Base-by-base conservation (phyloP, 2,888 invertebrate species). In the Cyaniris semiargus region DNA sequence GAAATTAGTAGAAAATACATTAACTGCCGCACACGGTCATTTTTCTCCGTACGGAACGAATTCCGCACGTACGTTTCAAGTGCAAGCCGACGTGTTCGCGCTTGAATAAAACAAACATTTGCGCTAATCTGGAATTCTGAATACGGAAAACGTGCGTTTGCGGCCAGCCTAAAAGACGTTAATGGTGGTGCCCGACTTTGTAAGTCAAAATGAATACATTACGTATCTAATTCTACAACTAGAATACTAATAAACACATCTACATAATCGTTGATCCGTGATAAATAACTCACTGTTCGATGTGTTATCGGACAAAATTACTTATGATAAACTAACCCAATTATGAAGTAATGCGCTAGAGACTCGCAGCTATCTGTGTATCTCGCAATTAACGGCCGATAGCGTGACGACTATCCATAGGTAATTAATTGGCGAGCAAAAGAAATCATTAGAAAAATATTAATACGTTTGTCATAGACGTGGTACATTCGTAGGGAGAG, bases 341-440 rank as follows among this genome's bases (percentile, higher is more conserved):
- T 74, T 74, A 74, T 74, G 74, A 53, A 74, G 23, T 38, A 74
- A 74, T 27, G 44, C 70, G 70, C 70, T 31, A 31, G 70, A 48
- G 44, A 74, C 44, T 72, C 53, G 53, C 53, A 53, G 53, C 53
- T 74, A 74, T 74, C 74, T 53, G 23, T 31, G 27, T 74, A 72
- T 72, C 44, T 72, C 38, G 74, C 53, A 74, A 74, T 53, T 74
- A 74, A 48, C 7, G 74, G 23, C 48, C 74, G 74, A 48, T 74
- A 27, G 74, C 74, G 74, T 74, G 74, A 74, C 74, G 74, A 48
- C 74, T 74, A 74, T 53, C 74, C 27, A 74, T 74, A 53, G 53
- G 74, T 74, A 74, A 74, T 74, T 74, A 74, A 74, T 74, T 74
- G 48, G 15, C 53, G 48, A 8, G 53, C 53, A 27, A 74, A 53